These are phyloP conservation scores for Benthochromis sp. DNA, from an alignment of 2,113 vertebrate species.

Conservation along the genomic window DNA sequence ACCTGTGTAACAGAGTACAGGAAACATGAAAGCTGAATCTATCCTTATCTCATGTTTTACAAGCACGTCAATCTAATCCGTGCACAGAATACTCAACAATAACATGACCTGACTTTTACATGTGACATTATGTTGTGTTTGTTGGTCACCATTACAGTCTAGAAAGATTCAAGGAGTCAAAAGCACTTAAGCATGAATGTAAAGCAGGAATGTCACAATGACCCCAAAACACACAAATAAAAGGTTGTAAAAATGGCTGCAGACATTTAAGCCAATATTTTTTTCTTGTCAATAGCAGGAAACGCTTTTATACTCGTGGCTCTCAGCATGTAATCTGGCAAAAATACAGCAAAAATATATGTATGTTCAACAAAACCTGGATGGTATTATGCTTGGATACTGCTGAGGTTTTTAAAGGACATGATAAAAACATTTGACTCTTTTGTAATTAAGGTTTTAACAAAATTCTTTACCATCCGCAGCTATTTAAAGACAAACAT, in stretches of 20 bases:
- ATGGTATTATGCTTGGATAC: background rate
- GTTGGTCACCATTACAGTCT: background rate
- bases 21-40: background rate
- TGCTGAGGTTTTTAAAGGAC: background rate
- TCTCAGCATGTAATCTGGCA: background rate
- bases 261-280: background rate
- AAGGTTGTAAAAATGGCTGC: background rate
- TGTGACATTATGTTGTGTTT: background rate
- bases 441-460: background rate
- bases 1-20: constrained; percentile 62
- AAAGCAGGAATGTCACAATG: background rate
- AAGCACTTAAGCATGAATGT: background rate
- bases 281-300: background rate
- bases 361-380: background rate
- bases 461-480: background rate
- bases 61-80: background rate
- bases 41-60: background rate
- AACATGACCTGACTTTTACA: background rate
- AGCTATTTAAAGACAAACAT: background rate
- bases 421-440: background rate
- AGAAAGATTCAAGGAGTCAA: background rate
- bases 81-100: background rate
- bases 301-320: background rate
- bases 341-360: background rate
- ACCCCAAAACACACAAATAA: background rate